Base-by-base conservation (phyloP, 2,797 vertebrate genomes). In the Hydrophis major region DNA sequence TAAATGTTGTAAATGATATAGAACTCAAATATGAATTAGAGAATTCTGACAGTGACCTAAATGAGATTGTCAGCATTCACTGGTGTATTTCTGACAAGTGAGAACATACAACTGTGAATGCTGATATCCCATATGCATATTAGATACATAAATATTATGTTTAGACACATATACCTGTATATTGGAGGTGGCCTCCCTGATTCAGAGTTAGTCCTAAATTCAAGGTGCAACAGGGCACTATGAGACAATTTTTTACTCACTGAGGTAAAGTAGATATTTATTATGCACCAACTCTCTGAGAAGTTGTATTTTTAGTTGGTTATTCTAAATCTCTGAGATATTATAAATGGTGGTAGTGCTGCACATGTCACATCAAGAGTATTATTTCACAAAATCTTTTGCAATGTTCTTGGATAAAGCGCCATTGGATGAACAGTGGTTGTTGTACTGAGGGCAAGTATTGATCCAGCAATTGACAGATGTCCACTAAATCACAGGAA, bases 21-120 rank as follows among this genome's bases (percentile, higher is more conserved):
- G 57, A 42, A 0, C 0, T 0, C 6, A 87, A 25, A 90, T 2
- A 91, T 91, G 83, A 86, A 86, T 91, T 57, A 87, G 91, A 42
- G 18, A 27, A 92, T 25, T 47, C 4, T 66, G 86, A 63, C 92
- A 57, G 61, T 88, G 32, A 57, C 8, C 4, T 88, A 88, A 88
- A 92, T 92, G 86, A 92, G 60, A 88, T 69, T 57, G 61, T 74
- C 22, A 69, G 53, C 86, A 92, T n/a, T 92, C 91, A 56, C 32
- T 57, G 32, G 61, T 63, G 47, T 69, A 56, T 92, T 50, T 61
- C 86, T 12, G 59, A 66, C n/a, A 20, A 61, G 78, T n/a, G 61
- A 47, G 27, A 22, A 18, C 56, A 42, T 25, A 56, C 6, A 69
- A 12, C 20, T 78, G 8, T 28, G 6, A 66, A 88, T n/a, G 13